Conservation (phyloP, 1,140 invertebrate species). For the Drosophila trapezifrons region DNA sequence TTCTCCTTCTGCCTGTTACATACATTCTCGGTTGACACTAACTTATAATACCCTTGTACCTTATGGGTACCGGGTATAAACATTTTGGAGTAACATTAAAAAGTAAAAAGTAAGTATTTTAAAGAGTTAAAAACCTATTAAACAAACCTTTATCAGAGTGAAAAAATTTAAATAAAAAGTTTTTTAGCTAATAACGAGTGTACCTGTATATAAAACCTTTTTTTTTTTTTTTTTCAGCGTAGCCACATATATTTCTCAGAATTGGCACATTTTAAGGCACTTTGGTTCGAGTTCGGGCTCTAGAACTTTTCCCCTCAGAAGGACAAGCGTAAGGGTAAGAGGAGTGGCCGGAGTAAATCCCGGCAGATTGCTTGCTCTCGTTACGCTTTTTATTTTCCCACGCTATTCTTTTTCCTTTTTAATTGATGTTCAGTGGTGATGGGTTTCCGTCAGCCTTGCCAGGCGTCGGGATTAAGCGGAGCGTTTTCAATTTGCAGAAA, state of each 20-base stretch:
- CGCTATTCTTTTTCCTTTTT: constrained; percentile 40
- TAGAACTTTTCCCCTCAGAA: background rate
- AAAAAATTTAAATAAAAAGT: too few relatives aligned
- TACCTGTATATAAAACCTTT: too few relatives aligned
- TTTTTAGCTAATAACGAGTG: too few relatives aligned
- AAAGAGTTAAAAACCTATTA: too few relatives aligned
- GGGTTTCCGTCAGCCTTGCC: constrained; percentile 54
- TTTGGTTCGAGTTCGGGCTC: constrained; percentile 22
- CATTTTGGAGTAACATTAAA: too few relatives aligned
- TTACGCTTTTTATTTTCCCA: constrained; percentile 24
- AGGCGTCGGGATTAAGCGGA: constrained; percentile 63
- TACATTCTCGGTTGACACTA: too few relatives aligned
- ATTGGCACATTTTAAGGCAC: constrained; percentile 29
- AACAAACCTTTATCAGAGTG: too few relatives aligned
- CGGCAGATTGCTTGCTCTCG: constrained; percentile 36
- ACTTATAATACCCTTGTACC: too few relatives aligned
- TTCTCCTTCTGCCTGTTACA: too few relatives aligned
- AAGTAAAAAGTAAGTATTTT: too few relatives aligned
- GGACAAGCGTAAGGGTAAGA: background rate
- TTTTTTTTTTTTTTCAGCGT: background rate
- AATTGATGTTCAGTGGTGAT: constrained; percentile 59
- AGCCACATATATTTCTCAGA: constrained; percentile 15
- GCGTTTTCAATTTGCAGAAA: constrained; percentile 73
- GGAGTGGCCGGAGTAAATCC: constrained; percentile 20
- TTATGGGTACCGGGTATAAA: too few relatives aligned